Evolutionary conservation across 2,888 invertebrate species (phyloP).

Genomic region (Drosophila flavopinicola): DNA sequence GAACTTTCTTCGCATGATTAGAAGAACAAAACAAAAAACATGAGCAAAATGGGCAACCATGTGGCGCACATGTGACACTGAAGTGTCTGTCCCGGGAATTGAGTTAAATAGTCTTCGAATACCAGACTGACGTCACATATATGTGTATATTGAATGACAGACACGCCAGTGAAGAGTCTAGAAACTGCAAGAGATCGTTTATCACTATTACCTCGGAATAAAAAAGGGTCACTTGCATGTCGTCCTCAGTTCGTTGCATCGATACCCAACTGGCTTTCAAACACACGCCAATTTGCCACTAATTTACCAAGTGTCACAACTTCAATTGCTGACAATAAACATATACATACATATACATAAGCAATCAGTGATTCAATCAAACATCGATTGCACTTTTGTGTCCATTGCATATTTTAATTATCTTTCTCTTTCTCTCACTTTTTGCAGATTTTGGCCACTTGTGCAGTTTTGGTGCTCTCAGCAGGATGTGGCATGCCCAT

Average conservation of each 20-base stretch:
- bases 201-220: slow-evolving; percentile 36
- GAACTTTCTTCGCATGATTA: slow-evolving; percentile 70
- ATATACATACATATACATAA: slow-evolving; percentile 7
- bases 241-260: slow-evolving; percentile 28
- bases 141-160: slow-evolving; percentile 7
- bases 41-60: slow-evolving; percentile 21
- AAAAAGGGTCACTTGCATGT: slow-evolving; percentile 24
- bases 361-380: slow-evolving; percentile 14
- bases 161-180: background rate
- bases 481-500: slow-evolving; percentile 92
- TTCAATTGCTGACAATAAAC: slow-evolving; percentile 65
- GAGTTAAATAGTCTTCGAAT: slow-evolving; percentile 32
- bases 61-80: slow-evolving; percentile 57
- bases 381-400: slow-evolving; percentile 13
- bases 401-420: background rate
- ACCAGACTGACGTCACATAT: slow-evolving; percentile 31
- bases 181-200: slow-evolving; percentile 49
- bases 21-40: slow-evolving; percentile 21
- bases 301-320: slow-evolving; percentile 48
- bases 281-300: slow-evolving; percentile 2
- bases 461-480: slow-evolving; percentile 89
- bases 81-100: slow-evolving; percentile 24
- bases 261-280: slow-evolving; percentile 6
- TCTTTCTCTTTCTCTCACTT: background rate
- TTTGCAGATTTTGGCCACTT: slow-evolving; percentile 88